Evolutionary conservation across 2,888 invertebrate species (phyloP).

Genomic region (Apamea epomidion): DNA sequence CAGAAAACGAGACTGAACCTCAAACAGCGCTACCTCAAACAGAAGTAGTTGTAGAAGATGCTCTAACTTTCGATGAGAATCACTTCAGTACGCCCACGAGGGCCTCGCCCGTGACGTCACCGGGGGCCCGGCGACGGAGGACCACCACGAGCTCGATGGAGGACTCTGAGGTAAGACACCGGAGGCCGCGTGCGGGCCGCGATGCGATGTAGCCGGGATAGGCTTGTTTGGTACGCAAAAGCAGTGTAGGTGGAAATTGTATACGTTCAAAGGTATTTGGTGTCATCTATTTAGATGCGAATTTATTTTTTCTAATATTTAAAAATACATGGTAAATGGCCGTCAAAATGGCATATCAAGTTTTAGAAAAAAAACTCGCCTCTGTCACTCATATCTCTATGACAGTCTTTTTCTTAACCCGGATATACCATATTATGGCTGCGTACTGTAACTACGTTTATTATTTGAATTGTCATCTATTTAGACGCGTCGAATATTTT

Average conservation of each 20-base stretch:
- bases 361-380: neutral
- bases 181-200: constrained; percentile 69
- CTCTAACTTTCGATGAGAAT: constrained; percentile 87
- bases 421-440: neutral
- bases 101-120: constrained; percentile 76
- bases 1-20: constrained; percentile 38
- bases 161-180: constrained; percentile 87
- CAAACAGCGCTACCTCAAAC: constrained; percentile 64
- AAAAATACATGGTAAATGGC: neutral
- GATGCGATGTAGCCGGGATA: constrained; percentile 70
- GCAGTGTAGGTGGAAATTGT: constrained; percentile 19
- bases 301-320: neutral
- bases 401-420: neutral
- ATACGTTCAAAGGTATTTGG: constrained; percentile 12
- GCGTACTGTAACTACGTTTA: neutral
- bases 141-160: constrained; percentile 83
- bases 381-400: neutral
- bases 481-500: constrained; percentile 6
- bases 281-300: constrained; percentile 12
- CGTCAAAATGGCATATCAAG: neutral
- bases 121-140: constrained; percentile 70
- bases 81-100: constrained; percentile 88
- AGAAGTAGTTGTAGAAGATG: constrained; percentile 66
- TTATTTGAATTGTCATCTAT: constrained; percentile 3
- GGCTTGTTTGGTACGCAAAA: constrained; percentile 26